phyloP scores from a whole-genome alignment of 2,797 vertebrate genomes.

The Todus mexicanus region DNA sequence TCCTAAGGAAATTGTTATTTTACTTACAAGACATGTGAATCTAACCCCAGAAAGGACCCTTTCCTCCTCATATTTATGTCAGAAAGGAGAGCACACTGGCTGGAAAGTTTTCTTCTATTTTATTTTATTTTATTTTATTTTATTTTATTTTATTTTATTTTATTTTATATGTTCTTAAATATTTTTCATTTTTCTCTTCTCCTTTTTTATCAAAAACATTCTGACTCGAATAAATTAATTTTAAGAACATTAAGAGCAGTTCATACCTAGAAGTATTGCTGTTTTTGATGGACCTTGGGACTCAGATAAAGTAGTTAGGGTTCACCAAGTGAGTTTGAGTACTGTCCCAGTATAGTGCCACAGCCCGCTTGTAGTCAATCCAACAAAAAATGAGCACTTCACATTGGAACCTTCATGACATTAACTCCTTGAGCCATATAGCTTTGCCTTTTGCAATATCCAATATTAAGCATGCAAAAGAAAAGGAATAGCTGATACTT shows the following conservation, averaged over 20 bases:
- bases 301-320: not conserved
- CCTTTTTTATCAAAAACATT: not conserved
- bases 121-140: too few species aligned
- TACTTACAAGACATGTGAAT: not conserved
- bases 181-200: not conserved
- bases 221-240: not conserved
- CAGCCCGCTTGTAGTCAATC: not conserved
- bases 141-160: too few species aligned
- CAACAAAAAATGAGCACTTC: not conserved
- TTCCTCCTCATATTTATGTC: not conserved
- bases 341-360: not conserved
- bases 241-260: not conserved
- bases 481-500: not conserved
- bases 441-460: not conserved
- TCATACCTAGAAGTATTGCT: not conserved
- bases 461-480: not conserved
- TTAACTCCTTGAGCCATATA: not conserved
- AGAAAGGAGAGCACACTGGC: not conserved
- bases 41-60: not conserved
- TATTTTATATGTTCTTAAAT: too few species aligned
- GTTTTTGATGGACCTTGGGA: not conserved
- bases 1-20: not conserved
- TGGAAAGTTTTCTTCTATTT: not conserved
- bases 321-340: not conserved
- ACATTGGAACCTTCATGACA: not conserved